A percentile compares a stretch with the other conserved stretches of the same genome.
phyloP scores from a whole-genome alignment of 2,797 vertebrate species.

The Phoxinus dragarum region DNA sequence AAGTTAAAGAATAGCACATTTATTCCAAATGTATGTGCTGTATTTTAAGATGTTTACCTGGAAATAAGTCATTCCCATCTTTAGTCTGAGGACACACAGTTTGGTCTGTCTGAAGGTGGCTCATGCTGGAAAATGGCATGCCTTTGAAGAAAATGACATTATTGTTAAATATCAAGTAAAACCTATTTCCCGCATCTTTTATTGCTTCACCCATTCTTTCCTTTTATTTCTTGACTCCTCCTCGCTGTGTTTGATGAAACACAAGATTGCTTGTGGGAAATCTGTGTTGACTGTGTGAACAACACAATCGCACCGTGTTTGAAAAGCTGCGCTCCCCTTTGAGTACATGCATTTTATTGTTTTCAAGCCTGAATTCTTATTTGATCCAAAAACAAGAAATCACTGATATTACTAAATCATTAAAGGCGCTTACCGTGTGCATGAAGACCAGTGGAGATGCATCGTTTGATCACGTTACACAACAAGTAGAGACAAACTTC shows the following conservation, averaged over 20 bases:
- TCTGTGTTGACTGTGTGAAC: constrained; percentile 44
- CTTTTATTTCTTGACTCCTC: neutral
- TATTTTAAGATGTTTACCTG: constrained; percentile 76
- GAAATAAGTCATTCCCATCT: constrained; percentile 82
- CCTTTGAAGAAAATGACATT: constrained; percentile 68
- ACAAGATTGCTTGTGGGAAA: constrained; percentile 33
- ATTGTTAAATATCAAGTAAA: constrained; percentile 26
- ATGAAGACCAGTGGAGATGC: constrained; percentile 71
- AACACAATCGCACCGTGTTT: constrained; percentile 70
- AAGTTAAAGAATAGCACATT: constrained; percentile 7
- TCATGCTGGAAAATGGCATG: constrained; percentile 79
- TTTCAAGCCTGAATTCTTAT: constrained; percentile 50
- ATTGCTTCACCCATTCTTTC: neutral
- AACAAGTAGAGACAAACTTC: constrained; percentile 64
- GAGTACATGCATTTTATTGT: constrained; percentile 73
- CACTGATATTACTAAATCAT: neutral
- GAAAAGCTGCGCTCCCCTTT: constrained; percentile 70
- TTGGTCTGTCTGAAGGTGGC: constrained; percentile 75
- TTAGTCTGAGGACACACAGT: constrained; percentile 80
- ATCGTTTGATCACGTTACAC: constrained; percentile 67
- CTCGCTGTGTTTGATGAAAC: constrained; percentile 38
- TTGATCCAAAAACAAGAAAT: neutral
- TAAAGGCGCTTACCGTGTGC: constrained; percentile 69
- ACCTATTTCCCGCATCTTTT: constrained; percentile 4
- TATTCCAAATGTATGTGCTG: neutral